Base-by-base conservation (phyloP, 2,888 invertebrate species). In the Carabus problematicus region DNA sequence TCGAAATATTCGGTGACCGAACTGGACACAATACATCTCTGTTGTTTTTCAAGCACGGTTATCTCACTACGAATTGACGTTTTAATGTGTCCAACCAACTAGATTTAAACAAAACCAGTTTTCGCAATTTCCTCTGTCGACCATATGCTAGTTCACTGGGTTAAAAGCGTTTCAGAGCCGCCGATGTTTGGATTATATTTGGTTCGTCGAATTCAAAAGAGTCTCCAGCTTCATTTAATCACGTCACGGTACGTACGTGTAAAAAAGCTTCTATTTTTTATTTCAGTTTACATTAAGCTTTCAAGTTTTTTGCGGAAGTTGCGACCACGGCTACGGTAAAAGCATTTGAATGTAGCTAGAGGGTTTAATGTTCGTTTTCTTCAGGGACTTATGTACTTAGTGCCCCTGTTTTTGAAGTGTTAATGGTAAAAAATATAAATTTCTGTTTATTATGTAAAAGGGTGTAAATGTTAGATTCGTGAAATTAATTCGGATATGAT, bases 61-160 rank as follows among this genome's bases (percentile, higher is more conserved):
- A 56, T 41, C 39, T 8, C 9, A n/a, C 14, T 14, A 11, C 56
- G 40, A 29, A 59, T 40, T 59, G 58, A 42, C 58, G 42, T 16
- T 59, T 59, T 59, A 59, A 59, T 59, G 58, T 59, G 58, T 16
- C 18, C 41, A 59, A 40, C 58, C 42, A 59, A 59, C 58, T 41
- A 59, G 58, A 59, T 59, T 59, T 42, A 59, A 59, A 42, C 58
- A 59, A 42, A 43, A n/a, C 58, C 41, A 39, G 58, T 16, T 59
- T 59, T 59, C 16, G 58, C 58, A 59, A 59, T 59, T 59, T 59
- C 58, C 58, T 59, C 29, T 29, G 29, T 6, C 29, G 29, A 29
- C 29, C 29, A 29, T 29, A 29, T 29, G 29, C 29, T 29, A 16
- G 42, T 59, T 59, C 43, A 40, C 58, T 9, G 58, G 18, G 58